Conservation (phyloP, 2,113 vertebrate genomes). For the Colossoma macropomum region DNA sequence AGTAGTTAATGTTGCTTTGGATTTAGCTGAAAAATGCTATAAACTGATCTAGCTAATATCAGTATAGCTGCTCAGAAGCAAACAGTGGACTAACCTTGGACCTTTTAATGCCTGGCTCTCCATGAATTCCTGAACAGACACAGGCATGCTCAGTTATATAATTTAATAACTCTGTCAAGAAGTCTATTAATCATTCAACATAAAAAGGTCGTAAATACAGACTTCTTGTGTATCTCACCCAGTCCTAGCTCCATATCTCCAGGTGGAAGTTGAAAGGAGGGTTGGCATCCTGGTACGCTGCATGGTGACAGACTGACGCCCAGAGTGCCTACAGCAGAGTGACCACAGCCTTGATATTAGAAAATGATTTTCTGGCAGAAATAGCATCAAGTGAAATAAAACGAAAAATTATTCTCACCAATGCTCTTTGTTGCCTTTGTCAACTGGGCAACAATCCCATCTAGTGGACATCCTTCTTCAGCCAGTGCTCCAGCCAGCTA, state of each 20-base stretch:
- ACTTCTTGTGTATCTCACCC: slow-evolving; percentile 70
- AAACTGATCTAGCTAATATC: not conserved
- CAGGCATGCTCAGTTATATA: not conserved
- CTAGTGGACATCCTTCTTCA: slow-evolving; percentile 82
- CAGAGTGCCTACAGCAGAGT: slow-evolving; percentile 81
- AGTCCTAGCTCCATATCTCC: slow-evolving; percentile 92
- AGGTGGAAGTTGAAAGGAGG: slow-evolving; percentile 84
- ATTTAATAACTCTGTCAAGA: not conserved
- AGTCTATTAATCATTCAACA: slow-evolving; percentile 20
- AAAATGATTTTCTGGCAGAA: not conserved
- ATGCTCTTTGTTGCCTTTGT: slow-evolving; percentile 69
- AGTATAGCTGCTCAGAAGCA: not conserved
- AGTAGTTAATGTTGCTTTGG: not conserved
- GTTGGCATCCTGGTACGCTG: slow-evolving; percentile 88
- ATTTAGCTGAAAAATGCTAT: not conserved
- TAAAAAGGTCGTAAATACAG: slow-evolving; percentile 8
- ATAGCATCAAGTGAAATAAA: not conserved
- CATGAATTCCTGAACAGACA: slow-evolving; percentile 87
- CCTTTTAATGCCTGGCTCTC: slow-evolving; percentile 89
- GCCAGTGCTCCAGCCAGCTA: slow-evolving; percentile 92
- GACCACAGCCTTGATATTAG: not conserved
- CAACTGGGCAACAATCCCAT: slow-evolving; percentile 80
- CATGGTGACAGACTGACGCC: slow-evolving; percentile 92
- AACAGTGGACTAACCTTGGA: slow-evolving; percentile 81
- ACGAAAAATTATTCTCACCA: slow-evolving; percentile 71